These are phyloP conservation scores for Sphecodes monilicornis DNA, from an alignment of 2,888 invertebrate species.

Conservation along the genomic window DNA sequence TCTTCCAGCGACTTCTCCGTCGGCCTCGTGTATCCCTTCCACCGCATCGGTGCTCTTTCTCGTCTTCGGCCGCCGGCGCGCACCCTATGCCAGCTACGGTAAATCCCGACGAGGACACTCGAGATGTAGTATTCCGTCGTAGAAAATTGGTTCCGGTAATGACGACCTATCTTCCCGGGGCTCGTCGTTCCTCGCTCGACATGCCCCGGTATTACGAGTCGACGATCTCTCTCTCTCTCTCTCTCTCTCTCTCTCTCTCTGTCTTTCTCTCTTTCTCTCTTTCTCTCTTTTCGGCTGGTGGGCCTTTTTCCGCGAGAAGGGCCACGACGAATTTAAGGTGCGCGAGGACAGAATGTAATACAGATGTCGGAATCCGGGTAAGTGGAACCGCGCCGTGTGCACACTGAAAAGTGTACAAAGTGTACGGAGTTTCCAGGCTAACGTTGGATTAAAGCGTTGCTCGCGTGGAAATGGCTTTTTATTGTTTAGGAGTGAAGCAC, in stretches of 20 bases:
- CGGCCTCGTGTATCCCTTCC: slow-evolving; percentile 40
- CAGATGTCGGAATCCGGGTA: not conserved
- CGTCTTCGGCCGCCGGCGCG: slow-evolving; percentile 22
- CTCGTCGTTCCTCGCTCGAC: slow-evolving; percentile 34
- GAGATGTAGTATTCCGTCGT: slow-evolving; percentile 53
- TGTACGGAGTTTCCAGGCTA: not conserved
- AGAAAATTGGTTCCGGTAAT: slow-evolving; percentile 65
- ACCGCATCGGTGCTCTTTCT: not conserved
- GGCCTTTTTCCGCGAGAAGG: not conserved
- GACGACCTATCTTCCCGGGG: slow-evolving; percentile 51
- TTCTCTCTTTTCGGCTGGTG: not conserved
- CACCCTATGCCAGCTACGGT: slow-evolving; percentile 19
- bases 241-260: not conserved
- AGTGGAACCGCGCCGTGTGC: not conserved
- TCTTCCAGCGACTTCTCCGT: slow-evolving; percentile 67
- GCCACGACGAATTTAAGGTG: slow-evolving; percentile 17
- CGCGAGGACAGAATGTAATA: slow-evolving; percentile 7
- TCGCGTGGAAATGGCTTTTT: not conserved
- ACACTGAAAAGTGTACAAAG: not conserved
- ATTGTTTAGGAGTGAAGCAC: not conserved
- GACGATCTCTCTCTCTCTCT: not conserved
- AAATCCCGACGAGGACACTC: slow-evolving; percentile 57
- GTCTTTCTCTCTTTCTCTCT: no score
- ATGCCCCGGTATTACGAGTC: slow-evolving; percentile 31
- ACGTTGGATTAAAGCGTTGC: not conserved